Evolutionary conservation across 1,140 invertebrate genomes (phyloP).

Genomic region (Oncopodura yosiiana): DNA sequence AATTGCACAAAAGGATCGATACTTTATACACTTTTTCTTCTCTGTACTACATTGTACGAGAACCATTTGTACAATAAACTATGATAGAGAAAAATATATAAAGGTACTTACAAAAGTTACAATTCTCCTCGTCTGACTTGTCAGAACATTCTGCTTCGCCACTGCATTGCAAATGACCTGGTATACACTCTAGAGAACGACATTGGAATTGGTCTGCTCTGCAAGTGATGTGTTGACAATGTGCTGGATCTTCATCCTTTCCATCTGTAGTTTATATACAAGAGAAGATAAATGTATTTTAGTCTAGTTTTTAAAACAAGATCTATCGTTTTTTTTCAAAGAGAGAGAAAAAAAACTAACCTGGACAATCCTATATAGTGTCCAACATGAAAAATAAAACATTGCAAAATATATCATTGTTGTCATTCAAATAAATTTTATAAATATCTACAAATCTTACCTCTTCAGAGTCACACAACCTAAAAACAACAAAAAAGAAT

Average conservation of each 20-base stretch:
- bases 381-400: no score
- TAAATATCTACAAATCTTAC: no score
- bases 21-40: no score
- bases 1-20: no score
- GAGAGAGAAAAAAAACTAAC: no score
- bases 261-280: constrained; percentile 73
- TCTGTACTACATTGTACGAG: neutral
- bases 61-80: neutral
- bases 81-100: neutral
- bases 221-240: constrained; percentile 68
- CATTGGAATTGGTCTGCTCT: constrained; percentile 73
- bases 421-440: no score
- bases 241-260: constrained; percentile 57
- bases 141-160: constrained; percentile 70
- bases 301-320: no score
- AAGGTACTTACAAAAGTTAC: constrained; percentile 50
- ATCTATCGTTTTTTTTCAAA: no score
- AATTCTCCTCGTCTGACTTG: constrained; percentile 71
- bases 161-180: constrained; percentile 69
- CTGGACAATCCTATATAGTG: no score
- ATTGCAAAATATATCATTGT: no score
- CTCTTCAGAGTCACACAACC: constrained; percentile 7
- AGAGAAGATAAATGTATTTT: no score
- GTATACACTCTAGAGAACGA: constrained; percentile 67
- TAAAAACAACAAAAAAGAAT: neutral